Base-by-base conservation (phyloP, 2,113 vertebrate genomes). In the Brienomyrus brachyistius region DNA sequence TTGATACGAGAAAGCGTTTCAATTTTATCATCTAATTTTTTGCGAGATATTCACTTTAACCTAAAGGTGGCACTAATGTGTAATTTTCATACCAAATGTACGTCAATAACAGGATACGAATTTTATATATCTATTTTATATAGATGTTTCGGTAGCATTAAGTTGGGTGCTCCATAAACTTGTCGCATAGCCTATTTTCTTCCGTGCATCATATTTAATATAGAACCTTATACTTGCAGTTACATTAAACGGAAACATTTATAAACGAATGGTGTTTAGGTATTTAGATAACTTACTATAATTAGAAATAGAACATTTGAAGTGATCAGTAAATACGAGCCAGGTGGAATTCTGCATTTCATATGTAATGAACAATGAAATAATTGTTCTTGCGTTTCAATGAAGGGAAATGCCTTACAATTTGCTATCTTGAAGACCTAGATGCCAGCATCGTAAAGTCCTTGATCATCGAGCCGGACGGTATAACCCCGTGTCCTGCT, bases 381-480 rank as follows among this genome's bases (percentile, higher is more conserved):
- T 86, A 52, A 15, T 54, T 27, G 27, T 48, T 31, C 50, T 31
- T 51, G 50, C 50, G 15, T 86, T 86, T 10, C 82, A 48, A 19
- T 21, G 31, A 52, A 87, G 27, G 31, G 51, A 51, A 21, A 54
- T 54, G 17, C 47, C n/a, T 31, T 27, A 86, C 50, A 86, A 31
- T 40, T 23, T 50, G 17, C n/a, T n/a, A 85, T n/a, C 82, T 5
- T n/a, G 11, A 50, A 45, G 23, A 85, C 43, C 47, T 85, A 23
- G 50, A 86, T 52, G 85, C 27, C 50, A 54, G 5, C 48, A 93
- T 94, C 70, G 86, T 93, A 88, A 93, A 54, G 93, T 93, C 95
- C 96, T 97, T 97, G 97, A 97, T 97, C 97, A 96, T 8, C 96
- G 95, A 96, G 94, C 95, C 95, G 96, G 92, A 91, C 94, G 94